These are phyloP conservation scores for Heliocidaris tuberculata DNA, from an alignment of 35 echinoderm and acorn worm genomes.

Conservation along the genomic window DNA sequence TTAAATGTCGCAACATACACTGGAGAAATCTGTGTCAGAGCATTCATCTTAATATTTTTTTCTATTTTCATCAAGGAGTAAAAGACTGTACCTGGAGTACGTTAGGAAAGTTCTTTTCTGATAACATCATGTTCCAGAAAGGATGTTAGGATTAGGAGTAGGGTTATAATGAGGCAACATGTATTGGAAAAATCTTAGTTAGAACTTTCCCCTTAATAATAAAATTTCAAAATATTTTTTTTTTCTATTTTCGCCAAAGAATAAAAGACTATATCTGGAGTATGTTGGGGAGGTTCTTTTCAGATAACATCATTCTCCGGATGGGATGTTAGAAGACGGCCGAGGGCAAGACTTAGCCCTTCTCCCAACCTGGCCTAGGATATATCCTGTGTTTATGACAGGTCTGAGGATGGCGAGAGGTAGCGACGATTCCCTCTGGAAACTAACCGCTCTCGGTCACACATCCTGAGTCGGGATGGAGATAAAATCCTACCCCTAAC, in stretches of 20 bases:
- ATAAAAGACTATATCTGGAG: neutral
- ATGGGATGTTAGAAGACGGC: neutral
- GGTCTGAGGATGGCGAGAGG: neutral
- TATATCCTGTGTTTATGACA: constrained; percentile 4
- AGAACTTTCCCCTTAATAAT: too few species aligned
- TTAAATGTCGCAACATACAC: too few species aligned
- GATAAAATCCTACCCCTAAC: constrained; percentile 19
- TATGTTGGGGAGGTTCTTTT: neutral
- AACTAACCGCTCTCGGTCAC: constrained; percentile 9
- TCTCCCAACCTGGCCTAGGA: neutral
- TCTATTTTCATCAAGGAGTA: neutral
- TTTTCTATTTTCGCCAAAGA: neutral
- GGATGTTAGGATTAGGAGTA: too few species aligned
- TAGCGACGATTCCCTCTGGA: neutral
- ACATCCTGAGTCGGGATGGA: constrained; percentile 18
- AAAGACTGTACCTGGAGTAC: too few species aligned
- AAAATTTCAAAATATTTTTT: too few species aligned
- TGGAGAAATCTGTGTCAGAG: too few species aligned
- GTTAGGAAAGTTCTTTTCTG: too few species aligned
- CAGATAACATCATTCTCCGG: neutral
- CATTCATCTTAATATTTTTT: neutral
- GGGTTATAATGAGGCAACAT: too few species aligned
- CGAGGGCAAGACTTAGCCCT: neutral
- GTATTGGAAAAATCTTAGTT: too few species aligned
- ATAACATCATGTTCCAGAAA: too few species aligned